Conservation (phyloP, 2,888 invertebrate genomes). For the Oligia strigilis region DNA sequence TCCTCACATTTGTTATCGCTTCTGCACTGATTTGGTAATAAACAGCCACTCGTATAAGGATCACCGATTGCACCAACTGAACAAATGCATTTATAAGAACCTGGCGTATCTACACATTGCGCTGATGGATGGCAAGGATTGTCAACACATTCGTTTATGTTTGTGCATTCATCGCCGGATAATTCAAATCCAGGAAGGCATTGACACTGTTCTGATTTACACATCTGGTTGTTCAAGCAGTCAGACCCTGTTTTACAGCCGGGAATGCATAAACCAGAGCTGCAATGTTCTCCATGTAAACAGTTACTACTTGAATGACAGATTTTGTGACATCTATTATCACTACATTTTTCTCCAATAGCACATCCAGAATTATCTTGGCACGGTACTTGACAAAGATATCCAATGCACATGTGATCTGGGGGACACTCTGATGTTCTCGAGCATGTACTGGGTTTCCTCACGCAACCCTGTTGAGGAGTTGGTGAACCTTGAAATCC, state of each 20-base stretch:
- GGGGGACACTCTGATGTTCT: slow-evolving; percentile 93
- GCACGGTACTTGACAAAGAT: slow-evolving; percentile 95
- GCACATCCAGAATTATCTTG: slow-evolving; percentile 94
- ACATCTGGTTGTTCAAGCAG: slow-evolving; percentile 95
- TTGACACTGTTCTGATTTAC: slow-evolving; percentile 93
- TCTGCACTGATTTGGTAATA: slow-evolving; percentile 94
- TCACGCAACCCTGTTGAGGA: slow-evolving; percentile 96
- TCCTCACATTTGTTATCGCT: slow-evolving; percentile 94
- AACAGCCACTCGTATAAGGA: slow-evolving; percentile 92
- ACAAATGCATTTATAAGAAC: slow-evolving; percentile 95
- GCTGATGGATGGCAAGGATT: slow-evolving; percentile 95
- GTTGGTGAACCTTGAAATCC: slow-evolving; percentile 97
- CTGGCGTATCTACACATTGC: slow-evolving; percentile 94
- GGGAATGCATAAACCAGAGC: slow-evolving; percentile 94
- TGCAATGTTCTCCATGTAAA: slow-evolving; percentile 96
- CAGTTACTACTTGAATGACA: slow-evolving; percentile 98
- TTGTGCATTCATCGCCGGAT: slow-evolving; percentile 94
- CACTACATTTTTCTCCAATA: slow-evolving; percentile 95
- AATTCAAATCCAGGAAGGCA: slow-evolving; percentile 94
- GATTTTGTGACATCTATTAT: slow-evolving; percentile 95
- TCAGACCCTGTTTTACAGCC: slow-evolving; percentile 96
- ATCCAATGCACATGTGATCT: slow-evolving; percentile 94
- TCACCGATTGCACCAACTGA: slow-evolving; percentile 95
- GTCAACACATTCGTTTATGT: slow-evolving; percentile 95
- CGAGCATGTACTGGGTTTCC: slow-evolving; percentile 93